Evolutionary conservation across 2,888 invertebrate genomes (phyloP), one percentile per base, ranked within the genome.

Genomic region (Gortyna flavago): DNA sequence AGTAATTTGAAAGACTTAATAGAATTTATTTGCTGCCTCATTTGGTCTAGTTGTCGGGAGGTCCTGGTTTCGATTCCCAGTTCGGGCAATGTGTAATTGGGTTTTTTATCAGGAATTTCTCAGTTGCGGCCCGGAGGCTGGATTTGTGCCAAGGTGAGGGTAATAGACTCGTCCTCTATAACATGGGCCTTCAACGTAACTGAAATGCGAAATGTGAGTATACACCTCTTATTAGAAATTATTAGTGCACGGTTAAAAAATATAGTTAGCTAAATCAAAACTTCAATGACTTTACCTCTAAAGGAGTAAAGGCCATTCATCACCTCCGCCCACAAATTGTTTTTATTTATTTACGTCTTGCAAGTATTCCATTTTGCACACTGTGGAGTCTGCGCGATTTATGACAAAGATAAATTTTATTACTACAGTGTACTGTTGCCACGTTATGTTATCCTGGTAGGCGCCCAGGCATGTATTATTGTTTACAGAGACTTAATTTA

Each of bases 391-490:
- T 77, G 75, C 80, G 32, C 69, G 82, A 85, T 88, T 89, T 89
- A 89, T 85, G 83, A 79, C 59, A 48, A 69, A 78, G 85, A 89
- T 88, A 87, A 80, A 87, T 84, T 88, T 87, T 85, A 86, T 79
- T 85, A 84, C 66, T 70, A 72, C 73, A 73, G 85, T 82, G 83
- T 75, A 79, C 65, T 79, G 79, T 80, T 81, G 72, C 82, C 73
- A 69, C 67, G 61, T 79, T 67, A 68, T 85, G 81, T 72, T 77
- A 61, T 77, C 82, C 77, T 72, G 76, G 77, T 75, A 79, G 76
- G 59, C n/a, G n/a, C 64, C 21, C 32, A 29, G 44, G 66, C 74
- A 72, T 74, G 66, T 1, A 72, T 77, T 85, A 73, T 64, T 64
- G 7, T 75, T 29, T 51, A 72, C 51, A 66, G 80, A 70, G 51